Evolutionary conservation across 2,113 vertebrate genomes (phyloP).

Genomic region (Baryphthengus martii): DNA sequence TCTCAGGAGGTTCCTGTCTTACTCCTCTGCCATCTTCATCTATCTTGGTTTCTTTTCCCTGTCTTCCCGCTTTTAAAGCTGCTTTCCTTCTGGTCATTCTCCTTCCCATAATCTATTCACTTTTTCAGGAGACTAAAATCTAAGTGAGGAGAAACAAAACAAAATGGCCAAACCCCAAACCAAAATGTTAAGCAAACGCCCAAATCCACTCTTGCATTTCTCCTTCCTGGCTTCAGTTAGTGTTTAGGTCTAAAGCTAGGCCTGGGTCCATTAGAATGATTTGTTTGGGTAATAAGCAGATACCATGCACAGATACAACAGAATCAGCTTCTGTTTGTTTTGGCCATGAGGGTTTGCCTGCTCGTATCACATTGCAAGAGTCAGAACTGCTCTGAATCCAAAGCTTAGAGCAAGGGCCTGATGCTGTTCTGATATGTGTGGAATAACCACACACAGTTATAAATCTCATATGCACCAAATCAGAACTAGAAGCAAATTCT

Average conservation of each 20-base stretch:
- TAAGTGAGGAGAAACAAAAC: background rate
- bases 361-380: background rate
- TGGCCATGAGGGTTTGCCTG: background rate
- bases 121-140: background rate
- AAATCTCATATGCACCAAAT: background rate
- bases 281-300: conserved; percentile 14
- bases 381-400: rapidly evolving
- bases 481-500: background rate
- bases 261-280: background rate
- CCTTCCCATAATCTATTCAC: background rate
- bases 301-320: background rate
- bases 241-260: conserved; percentile 8
- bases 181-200: background rate
- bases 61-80: background rate
- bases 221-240: background rate
- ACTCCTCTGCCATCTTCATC: background rate
- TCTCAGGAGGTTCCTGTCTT: background rate
- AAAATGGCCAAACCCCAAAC: background rate
- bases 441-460: background rate
- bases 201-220: background rate
- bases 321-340: background rate
- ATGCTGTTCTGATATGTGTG: background rate
- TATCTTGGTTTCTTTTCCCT: background rate
- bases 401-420: background rate
- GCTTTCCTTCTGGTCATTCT: background rate